Percentiles rank a stretch among this genome's conserved stretches.
phyloP scores from a whole-genome alignment of 2,113 vertebrate species.

The Anhinga anhinga region DNA sequence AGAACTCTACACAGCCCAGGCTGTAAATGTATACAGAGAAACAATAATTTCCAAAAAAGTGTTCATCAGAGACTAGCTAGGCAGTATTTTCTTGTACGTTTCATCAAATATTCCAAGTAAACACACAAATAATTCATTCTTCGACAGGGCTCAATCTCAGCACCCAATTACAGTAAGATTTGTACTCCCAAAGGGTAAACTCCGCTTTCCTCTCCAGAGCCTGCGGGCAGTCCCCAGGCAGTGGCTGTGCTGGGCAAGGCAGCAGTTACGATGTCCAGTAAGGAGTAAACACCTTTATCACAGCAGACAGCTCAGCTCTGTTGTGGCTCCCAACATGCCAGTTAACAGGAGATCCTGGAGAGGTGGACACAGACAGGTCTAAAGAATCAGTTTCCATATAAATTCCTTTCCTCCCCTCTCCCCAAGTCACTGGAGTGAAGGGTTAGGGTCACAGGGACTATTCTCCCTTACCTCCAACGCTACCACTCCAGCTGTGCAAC shows the following conservation, averaged over 20 bases:
- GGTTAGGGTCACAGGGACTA: neutral
- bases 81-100: neutral
- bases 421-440: neutral
- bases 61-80: neutral
- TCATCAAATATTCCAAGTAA: constrained; percentile 3
- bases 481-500: neutral
- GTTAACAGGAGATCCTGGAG: neutral
- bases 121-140: neutral
- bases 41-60: neutral
- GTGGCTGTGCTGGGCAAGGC: neutral
- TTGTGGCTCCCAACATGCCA: neutral
- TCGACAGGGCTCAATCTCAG: neutral
- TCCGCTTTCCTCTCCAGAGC: neutral
- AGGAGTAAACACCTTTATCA: neutral
- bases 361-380: neutral
- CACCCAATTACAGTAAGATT: neutral
- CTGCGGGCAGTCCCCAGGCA: neutral
- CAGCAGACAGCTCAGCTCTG: neutral
- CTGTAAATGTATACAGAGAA: neutral
- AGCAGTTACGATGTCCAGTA: neutral
- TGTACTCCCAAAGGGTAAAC: neutral
- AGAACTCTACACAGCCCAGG: neutral
- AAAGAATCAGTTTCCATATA: neutral
- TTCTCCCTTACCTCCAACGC: neutral
- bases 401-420: neutral